Percentiles rank a stretch among this genome's conserved stretches.
These are phyloP conservation scores for Pachydiplax longipennis DNA, from an alignment of 2,888 invertebrate genomes.

Conservation along the genomic window DNA sequence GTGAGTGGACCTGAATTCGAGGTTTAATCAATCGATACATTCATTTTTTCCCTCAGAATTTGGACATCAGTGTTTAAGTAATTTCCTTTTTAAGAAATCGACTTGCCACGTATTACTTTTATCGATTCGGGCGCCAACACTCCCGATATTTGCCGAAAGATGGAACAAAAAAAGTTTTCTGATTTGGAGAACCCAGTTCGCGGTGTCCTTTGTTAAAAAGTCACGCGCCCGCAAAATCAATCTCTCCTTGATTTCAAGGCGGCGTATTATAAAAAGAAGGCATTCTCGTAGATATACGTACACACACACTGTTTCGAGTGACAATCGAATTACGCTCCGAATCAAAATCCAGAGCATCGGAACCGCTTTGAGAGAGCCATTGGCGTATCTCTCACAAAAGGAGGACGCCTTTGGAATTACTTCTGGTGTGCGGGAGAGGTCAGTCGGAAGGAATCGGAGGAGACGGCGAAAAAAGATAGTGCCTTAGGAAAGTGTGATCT, in stretches of 20 bases:
- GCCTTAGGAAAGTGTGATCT: conserved; percentile 5
- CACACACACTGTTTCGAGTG: neutral
- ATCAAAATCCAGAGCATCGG: conserved; percentile 24
- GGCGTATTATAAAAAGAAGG: neutral
- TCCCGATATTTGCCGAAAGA: no score
- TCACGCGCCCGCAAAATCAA: conserved; percentile 29
- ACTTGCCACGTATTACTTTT: no score
- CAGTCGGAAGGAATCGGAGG: neutral
- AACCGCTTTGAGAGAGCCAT: neutral
- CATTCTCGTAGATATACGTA: neutral
- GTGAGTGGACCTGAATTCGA: no score
- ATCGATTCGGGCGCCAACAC: no score
- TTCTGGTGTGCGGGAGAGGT: neutral
- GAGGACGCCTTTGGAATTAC: neutral
- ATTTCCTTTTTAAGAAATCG: no score
- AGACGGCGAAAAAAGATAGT: neutral
- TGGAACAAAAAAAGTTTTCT: no score
- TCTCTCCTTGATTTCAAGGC: conserved; percentile 6
- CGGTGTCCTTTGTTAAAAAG: neutral
- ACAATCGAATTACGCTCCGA: conserved; percentile 21
- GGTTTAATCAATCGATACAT: no score
- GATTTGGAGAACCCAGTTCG: no score
- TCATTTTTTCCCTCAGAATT: no score
- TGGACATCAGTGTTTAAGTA: no score
- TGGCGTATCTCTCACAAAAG: neutral